phyloP scores from a whole-genome alignment of 2,797 vertebrate genomes.

The Megalops cyprinoides region DNA sequence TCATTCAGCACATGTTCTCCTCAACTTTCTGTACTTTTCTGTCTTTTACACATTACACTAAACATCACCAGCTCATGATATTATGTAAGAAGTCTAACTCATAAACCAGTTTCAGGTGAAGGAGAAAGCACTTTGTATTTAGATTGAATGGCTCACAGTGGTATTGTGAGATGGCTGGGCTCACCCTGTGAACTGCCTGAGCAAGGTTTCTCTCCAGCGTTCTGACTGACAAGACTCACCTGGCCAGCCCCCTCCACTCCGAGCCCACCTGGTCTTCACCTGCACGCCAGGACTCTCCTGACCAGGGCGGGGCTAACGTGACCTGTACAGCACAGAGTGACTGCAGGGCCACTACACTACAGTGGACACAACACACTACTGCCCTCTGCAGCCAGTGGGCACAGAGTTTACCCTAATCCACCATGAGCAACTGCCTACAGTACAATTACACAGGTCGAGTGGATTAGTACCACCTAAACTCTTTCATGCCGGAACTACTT shows the following conservation, averaged over 20 bases:
- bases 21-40: too few species aligned
- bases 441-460: background rate
- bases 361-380: too few species aligned
- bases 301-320: background rate
- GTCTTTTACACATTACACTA: too few species aligned
- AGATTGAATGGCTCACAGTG: too few species aligned
- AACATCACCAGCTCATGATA: too few species aligned
- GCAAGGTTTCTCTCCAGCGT: background rate
- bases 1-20: too few species aligned
- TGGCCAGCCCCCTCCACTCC: too few species aligned
- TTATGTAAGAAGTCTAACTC: too few species aligned
- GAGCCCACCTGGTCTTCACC: background rate
- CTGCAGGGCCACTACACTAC: background rate
- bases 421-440: background rate
- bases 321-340: background rate
- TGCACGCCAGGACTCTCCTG: background rate
- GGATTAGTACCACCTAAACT: background rate
- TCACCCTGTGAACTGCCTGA: too few species aligned
- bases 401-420: background rate
- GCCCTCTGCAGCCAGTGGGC: background rate
- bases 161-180: too few species aligned
- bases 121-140: too few species aligned
- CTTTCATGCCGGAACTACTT: background rate
- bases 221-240: background rate
- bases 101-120: too few species aligned